Conservation (phyloP, 2,113 vertebrate species). For the Poeciliopsis occidentalis region DNA sequence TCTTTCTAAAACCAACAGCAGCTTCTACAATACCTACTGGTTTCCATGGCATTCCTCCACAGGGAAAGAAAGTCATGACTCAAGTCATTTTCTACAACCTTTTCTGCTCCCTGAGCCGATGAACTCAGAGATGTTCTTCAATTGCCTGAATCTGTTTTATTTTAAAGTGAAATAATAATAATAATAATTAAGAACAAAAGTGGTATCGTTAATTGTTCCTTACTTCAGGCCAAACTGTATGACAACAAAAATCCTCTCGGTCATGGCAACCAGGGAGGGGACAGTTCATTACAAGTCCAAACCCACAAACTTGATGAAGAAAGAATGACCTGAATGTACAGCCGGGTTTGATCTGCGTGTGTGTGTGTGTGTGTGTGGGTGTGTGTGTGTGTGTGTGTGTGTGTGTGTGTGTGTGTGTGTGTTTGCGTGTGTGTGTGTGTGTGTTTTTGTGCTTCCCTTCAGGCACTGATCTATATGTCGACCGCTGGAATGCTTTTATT, state of each 20-base stretch:
- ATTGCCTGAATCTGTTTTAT: background rate
- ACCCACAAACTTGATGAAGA: slow-evolving; percentile 42
- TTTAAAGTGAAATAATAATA: background rate
- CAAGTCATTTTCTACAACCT: slow-evolving; percentile 54
- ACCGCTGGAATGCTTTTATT: slow-evolving; percentile 64
- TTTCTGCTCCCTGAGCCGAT: slow-evolving; percentile 8
- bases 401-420: slow-evolving; percentile 7
- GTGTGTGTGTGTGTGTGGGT: slow-evolving; percentile 5
- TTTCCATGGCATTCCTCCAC: slow-evolving; percentile 72
- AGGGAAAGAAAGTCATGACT: slow-evolving; percentile 64
- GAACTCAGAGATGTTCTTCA: slow-evolving; percentile 27
- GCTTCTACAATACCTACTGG: slow-evolving; percentile 68
- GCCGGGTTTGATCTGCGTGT: slow-evolving; percentile 20
- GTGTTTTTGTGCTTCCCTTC: slow-evolving; percentile 39
- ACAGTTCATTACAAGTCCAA: slow-evolving; percentile 41
- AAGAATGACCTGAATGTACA: slow-evolving; percentile 54
- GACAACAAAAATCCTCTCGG: background rate
- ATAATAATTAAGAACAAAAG: background rate
- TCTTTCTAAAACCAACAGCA: slow-evolving; percentile 76
- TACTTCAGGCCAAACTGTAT: background rate
- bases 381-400: too few relatives aligned
- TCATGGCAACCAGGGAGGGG: background rate
- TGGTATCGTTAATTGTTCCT: background rate
- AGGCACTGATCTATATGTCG: slow-evolving; percentile 37
- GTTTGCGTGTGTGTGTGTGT: background rate